Evolutionary conservation across 2,797 vertebrate genomes (phyloP).

Genomic region (Otolemur crassicaudatus): DNA sequence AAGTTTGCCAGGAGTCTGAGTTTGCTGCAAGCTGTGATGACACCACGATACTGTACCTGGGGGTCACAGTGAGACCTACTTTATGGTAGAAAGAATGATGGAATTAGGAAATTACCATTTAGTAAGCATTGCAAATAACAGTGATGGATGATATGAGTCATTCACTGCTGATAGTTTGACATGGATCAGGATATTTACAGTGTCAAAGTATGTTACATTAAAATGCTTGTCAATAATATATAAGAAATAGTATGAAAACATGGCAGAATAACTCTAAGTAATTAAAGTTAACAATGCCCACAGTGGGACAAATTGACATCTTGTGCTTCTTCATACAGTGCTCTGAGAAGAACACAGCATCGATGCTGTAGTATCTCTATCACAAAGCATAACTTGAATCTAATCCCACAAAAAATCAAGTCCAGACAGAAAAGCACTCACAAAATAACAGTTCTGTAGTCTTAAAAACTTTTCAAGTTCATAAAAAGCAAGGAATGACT

Average conservation of each 20-base stretch:
- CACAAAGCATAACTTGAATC: neutral
- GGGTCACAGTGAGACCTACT: neutral
- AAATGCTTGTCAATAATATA: neutral
- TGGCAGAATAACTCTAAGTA: neutral
- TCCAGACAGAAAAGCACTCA: neutral
- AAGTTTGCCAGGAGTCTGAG: neutral
- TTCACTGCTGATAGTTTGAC: neutral
- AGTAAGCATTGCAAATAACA: neutral
- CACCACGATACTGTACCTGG: neutral
- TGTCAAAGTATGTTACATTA: neutral
- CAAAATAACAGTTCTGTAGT: neutral
- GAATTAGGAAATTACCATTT: slow-evolving; percentile 15
- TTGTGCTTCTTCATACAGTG: neutral
- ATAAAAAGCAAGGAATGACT: neutral
- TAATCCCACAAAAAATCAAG: neutral
- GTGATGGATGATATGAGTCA: neutral
- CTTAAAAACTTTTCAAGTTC: neutral
- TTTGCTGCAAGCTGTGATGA: neutral
- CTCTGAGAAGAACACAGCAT: neutral
- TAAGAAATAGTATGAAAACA: neutral
- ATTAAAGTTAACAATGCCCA: neutral
- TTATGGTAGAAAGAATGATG: neutral
- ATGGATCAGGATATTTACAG: neutral
- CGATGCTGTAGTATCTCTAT: neutral
- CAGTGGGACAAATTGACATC: neutral